These are phyloP conservation scores for Ophiothrix spiculata DNA, from an alignment of 35 echinoderm and acorn worm species.

Conservation along the genomic window DNA sequence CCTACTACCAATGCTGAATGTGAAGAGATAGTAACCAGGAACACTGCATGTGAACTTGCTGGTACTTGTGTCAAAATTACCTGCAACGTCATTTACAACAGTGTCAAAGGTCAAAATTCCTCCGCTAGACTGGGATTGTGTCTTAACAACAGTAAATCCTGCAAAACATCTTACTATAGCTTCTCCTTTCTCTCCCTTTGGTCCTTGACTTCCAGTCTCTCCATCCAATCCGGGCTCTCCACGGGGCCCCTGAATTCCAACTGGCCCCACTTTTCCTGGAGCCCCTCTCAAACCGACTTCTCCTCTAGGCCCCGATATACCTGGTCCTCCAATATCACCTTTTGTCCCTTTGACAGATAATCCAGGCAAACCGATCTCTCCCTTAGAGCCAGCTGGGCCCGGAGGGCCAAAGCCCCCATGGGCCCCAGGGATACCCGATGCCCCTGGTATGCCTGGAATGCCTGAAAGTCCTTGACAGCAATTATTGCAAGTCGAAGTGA, in stretches of 20 bases:
- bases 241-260: not conserved
- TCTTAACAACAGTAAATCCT: not conserved
- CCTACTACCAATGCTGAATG: not conserved
- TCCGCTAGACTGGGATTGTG: not conserved
- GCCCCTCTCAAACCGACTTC: not conserved
- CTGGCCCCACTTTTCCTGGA: not conserved
- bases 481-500: not conserved
- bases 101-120: not conserved
- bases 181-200: conserved; percentile 3
- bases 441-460: not conserved
- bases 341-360: not conserved
- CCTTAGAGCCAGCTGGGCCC: not conserved
- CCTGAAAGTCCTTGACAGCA: not conserved
- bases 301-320: not conserved
- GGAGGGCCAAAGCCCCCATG: not conserved
- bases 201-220: not conserved
- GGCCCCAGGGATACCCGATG: not conserved
- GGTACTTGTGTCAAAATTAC: not conserved
- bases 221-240: not conserved
- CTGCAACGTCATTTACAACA: not conserved
- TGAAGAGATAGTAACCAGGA: not conserved
- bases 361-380: not conserved
- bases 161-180: not conserved
- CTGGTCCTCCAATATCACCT: not conserved
- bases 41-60: not conserved